Evolutionary conservation across 2,113 vertebrate genomes (phyloP).

Genomic region (Gnathonemus longibarbis): DNA sequence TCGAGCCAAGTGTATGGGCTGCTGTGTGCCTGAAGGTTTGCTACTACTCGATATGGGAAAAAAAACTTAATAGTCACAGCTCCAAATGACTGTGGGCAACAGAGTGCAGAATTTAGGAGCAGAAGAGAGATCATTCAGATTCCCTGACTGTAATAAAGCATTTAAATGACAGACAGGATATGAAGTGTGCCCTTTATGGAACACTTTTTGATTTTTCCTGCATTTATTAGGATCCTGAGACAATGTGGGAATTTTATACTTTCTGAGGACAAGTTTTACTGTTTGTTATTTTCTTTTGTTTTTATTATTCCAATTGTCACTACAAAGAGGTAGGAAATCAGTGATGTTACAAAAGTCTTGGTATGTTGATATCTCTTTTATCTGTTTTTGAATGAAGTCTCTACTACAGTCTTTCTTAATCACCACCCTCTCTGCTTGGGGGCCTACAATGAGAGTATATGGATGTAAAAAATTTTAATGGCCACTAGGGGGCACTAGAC

Average conservation of each 20-base stretch:
- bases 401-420: not conserved
- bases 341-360: not conserved
- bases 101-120: not conserved
- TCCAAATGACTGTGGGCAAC: not conserved
- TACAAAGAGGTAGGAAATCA: not conserved
- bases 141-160: not conserved
- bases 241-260: not conserved
- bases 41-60: not conserved
- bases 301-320: not conserved
- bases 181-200: not conserved
- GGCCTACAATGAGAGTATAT: not conserved
- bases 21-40: not conserved
- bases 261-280: not conserved
- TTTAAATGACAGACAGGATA: not conserved
- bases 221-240: not conserved
- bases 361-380: not conserved
- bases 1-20: not conserved
- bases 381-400: not conserved
- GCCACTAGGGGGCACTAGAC: constrained; percentile 11
- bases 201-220: not conserved
- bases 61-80: not conserved
- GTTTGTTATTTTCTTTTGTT: not conserved
- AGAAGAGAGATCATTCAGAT: not conserved
- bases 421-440: not conserved
- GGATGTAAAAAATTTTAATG: not conserved